Evolutionary conservation across 2,888 invertebrate genomes (phyloP), one percentile per base, ranked within the genome.

Genomic region (Limenitis camilla): DNA sequence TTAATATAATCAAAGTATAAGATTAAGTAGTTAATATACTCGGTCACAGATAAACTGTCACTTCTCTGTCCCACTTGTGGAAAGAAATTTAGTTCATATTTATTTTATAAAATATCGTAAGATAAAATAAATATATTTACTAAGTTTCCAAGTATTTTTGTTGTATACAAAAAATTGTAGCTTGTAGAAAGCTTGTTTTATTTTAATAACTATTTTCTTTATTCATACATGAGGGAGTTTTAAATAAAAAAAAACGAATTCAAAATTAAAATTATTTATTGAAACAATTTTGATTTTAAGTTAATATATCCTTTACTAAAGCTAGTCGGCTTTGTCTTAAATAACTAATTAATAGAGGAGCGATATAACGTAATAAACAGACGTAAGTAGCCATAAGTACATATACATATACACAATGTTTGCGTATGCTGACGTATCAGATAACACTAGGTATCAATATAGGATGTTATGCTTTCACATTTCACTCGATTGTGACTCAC

Each of bases 191-290:
- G n/a, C n/a, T n/a, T n/a, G n/a, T n/a, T n/a, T n/a, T n/a, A n/a
- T n/a, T n/a, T n/a, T n/a, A n/a, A n/a, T n/a, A n/a, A n/a, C n/a
- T n/a, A n/a, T n/a, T n/a, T n/a, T n/a, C n/a, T n/a, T n/a, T n/a
- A n/a, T n/a, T n/a, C n/a, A n/a, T n/a, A n/a, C n/a, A n/a, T n/a
- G n/a, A 19, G 29, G 6, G 10, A 10, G 31, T 7, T 7, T 19
- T 31, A 10, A 38, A 6, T 30, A 33, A 35, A 52, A 71, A 66
- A 62, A 57, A 61, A 60, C 52, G 55, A 55, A 55, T 55, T 65
- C 67, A 83, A 84, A 86, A 85, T 84, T 83, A 84, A 81, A 83
- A 76, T 82, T 73, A 83, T 87, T 84, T 86, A 85, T 83, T 87
- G 72, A 87, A 86, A 88, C 85, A 87, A 83, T 75, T 83, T 81